These are phyloP conservation scores for Platycnemis pennipes DNA, from an alignment of 2,888 invertebrate species.

Conservation along the genomic window DNA sequence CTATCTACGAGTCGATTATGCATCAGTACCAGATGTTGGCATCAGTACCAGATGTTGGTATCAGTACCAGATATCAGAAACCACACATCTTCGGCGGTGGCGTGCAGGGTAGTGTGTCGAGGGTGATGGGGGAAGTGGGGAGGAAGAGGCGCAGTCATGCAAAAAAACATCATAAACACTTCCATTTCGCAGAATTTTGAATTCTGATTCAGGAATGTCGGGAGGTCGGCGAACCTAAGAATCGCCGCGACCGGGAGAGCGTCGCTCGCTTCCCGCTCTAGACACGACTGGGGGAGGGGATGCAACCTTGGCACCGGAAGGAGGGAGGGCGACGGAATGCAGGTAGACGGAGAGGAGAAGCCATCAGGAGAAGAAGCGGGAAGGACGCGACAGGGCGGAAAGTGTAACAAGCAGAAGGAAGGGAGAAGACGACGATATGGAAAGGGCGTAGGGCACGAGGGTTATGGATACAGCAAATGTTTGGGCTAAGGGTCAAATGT, in stretches of 20 bases:
- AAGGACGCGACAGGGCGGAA: not conserved
- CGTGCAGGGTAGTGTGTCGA: too few species aligned
- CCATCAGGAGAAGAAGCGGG: too few species aligned
- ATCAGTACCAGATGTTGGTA: too few species aligned
- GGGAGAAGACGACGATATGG: not conserved
- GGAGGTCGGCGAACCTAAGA: not conserved
- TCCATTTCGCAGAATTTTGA: too few species aligned
- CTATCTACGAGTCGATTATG: too few species aligned
- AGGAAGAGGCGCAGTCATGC: too few species aligned
- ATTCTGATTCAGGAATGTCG: not conserved
- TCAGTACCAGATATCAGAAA: too few species aligned
- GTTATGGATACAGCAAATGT: not conserved
- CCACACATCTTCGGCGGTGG: too few species aligned
- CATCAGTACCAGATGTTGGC: too few species aligned
- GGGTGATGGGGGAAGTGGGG: too few species aligned
- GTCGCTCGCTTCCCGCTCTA: not conserved
- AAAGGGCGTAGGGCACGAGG: not conserved
- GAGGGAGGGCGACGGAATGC: not conserved
- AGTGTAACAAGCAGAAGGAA: not conserved
- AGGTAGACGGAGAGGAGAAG: not conserved
- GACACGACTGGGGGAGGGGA: too few species aligned
- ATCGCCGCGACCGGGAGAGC: not conserved
- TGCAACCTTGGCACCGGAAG: not conserved
- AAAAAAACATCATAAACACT: too few species aligned
- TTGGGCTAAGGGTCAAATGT: slow-evolving; percentile 13